Percentiles rank a stretch among this genome's conserved stretches.
phyloP scores from a whole-genome alignment of 1,140 invertebrate species.

The Hyles euphorbiae region DNA sequence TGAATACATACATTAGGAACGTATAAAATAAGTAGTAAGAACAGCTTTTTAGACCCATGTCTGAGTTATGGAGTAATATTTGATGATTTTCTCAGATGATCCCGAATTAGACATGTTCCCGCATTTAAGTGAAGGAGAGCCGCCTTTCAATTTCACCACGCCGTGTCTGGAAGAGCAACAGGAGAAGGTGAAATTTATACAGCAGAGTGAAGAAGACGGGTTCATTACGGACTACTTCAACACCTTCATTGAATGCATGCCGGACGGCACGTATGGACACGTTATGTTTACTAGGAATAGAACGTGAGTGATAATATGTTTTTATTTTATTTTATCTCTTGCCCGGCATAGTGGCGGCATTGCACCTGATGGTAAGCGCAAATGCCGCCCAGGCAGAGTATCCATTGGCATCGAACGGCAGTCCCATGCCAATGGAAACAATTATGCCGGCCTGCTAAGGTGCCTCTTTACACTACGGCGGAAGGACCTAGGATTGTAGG shows the following conservation, averaged over 20 bases:
- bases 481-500: too few relatives aligned
- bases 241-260: conserved; percentile 63
- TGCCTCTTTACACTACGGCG: too few relatives aligned
- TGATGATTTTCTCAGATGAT: conserved; percentile 36
- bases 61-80: too few relatives aligned
- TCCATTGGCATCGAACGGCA: too few relatives aligned
- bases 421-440: too few relatives aligned
- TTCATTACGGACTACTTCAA: conserved; percentile 56
- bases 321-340: too few relatives aligned
- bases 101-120: conserved; percentile 41
- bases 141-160: conserved; percentile 64
- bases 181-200: conserved; percentile 44
- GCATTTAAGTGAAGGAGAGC: conserved; percentile 25
- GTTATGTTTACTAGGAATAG: conserved; percentile 34
- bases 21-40: too few relatives aligned
- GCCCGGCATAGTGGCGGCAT: too few relatives aligned
- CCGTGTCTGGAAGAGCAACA: conserved; percentile 66
- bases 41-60: background rate
- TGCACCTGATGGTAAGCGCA: too few relatives aligned
- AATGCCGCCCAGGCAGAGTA: too few relatives aligned
- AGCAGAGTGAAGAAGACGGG: conserved; percentile 48
- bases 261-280: conserved; percentile 74
- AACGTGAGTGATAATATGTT: conserved; percentile 32
- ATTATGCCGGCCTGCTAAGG: too few relatives aligned
- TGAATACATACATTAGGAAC: too few relatives aligned